Base-by-base conservation (phyloP, 1,140 invertebrate genomes). In the Drosophila leontia region DNA sequence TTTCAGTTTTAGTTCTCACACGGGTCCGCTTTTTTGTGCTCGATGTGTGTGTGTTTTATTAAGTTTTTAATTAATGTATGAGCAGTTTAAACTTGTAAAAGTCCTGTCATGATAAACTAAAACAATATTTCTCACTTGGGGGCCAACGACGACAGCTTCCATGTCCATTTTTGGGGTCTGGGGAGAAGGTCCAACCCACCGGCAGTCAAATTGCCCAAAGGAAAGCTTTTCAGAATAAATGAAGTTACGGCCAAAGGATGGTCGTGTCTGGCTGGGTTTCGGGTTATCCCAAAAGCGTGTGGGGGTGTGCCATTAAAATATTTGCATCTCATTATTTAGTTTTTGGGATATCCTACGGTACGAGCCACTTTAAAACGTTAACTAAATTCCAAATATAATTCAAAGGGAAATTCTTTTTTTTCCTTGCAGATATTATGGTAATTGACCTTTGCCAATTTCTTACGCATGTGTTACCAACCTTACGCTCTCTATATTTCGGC, bases 1-100 rank as follows among this genome's bases (percentile, higher is more conserved):
- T 65, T 75, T 74, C 42, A 55, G 70, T 75, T 57, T 76, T 26
- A 58, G 74, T 48, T 65, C 29, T 50, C 51, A 15, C 71, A 41
- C 69, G 45, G 37, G 71, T 39, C 64, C 26, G 26, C 39, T 58
- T 64, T 72, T 50, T 58, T 39, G 41, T 37, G 63, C 45, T 76
- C 4, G 19, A 3, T 39, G 17, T 23, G 32, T 39, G 19, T 81
- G 80, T 75, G 71, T 88, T 90, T 88, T 90, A 88, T 90, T 90
- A 90, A 90, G 85, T 90, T 90, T 90, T 90, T 90, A 90, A 90
- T 90, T 90, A 90, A 90, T 90, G 85, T 90, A 90, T 84, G 85
- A 90, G 85, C 85, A 85, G 85, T 90, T 90, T 85, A 90, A 90
- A 90, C 85, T 90, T 90, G 85, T 90, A 90, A 90, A 85, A 90